Percentiles rank a stretch among this genome's conserved stretches.
Evolutionary conservation across 2,888 invertebrate species (phyloP).

Genomic region (Hemistola chrysoprasaria): DNA sequence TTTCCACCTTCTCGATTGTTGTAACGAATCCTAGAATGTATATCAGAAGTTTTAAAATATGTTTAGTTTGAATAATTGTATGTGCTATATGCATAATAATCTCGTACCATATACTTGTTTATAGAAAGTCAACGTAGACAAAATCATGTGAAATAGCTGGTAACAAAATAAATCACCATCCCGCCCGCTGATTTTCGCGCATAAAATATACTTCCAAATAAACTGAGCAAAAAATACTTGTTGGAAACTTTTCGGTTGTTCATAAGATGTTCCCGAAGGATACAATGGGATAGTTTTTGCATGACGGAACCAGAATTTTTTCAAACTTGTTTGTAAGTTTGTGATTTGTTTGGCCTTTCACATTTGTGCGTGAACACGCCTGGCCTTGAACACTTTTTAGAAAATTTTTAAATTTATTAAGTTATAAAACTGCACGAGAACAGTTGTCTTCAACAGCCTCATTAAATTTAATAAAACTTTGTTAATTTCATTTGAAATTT

Average conservation of each 20-base stretch:
- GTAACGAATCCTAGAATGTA: no score
- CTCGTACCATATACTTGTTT: no score
- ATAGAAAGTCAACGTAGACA: no score
- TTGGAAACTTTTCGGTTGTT: constrained; percentile 28
- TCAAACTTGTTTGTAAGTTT: constrained; percentile 17
- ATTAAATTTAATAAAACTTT: constrained; percentile 27
- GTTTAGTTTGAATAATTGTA: no score
- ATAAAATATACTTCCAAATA: constrained; percentile 20
- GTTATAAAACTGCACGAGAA: no score
- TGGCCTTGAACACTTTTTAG: no score
- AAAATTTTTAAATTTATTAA: no score
- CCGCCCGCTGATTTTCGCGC: background rate
- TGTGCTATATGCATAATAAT: no score
- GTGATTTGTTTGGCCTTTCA: constrained; percentile 19
- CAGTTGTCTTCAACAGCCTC: constrained; percentile 11
- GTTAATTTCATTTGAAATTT: constrained; percentile 21
- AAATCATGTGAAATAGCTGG: no score
- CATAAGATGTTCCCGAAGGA: constrained; percentile 36
- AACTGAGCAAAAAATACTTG: constrained; percentile 26
- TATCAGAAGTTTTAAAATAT: no score
- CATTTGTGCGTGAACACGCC: constrained; percentile 6
- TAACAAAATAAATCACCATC: background rate
- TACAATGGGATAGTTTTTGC: constrained; percentile 40
- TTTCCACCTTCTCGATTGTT: no score
- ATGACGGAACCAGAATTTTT: constrained; percentile 40